Evolutionary conservation across 2,888 invertebrate species (phyloP).

Genomic region (Andrena haemorrhoa): DNA sequence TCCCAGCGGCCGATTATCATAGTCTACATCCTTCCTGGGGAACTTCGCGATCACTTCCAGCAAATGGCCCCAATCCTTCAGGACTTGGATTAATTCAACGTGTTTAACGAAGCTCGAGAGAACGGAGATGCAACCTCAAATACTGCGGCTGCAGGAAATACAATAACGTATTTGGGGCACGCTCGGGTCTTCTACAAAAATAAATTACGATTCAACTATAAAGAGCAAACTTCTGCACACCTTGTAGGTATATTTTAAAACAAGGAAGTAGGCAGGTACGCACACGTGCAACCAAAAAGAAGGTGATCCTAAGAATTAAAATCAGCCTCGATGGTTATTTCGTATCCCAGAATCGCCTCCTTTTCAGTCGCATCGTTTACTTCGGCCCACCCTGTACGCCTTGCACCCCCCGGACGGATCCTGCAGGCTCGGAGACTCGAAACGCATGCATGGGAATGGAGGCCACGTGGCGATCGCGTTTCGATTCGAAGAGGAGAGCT

Average conservation of each 20-base stretch:
- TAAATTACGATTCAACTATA: too few species aligned
- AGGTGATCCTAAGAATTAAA: too few species aligned
- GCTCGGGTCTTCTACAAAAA: too few species aligned
- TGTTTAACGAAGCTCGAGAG: slow-evolving; percentile 10
- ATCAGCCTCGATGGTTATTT: too few species aligned
- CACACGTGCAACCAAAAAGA: too few species aligned
- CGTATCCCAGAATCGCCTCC: background rate
- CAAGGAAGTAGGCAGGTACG: too few species aligned
- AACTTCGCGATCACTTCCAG: slow-evolving; percentile 14
- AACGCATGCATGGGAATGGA: slow-evolving; percentile 62
- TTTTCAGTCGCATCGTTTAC: background rate
- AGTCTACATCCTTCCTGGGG: background rate
- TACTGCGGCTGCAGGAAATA: background rate
- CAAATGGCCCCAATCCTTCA: slow-evolving; percentile 11
- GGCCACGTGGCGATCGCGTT: slow-evolving; percentile 77
- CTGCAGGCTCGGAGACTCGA: slow-evolving; percentile 30
- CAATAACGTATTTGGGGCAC: too few species aligned
- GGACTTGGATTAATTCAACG: slow-evolving; percentile 28
- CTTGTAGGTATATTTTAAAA: too few species aligned
- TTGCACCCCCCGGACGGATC: background rate
- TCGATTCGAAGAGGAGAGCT: slow-evolving; percentile 53
- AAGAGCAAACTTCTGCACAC: too few species aligned
- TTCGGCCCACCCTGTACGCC: background rate
- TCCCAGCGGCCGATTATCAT: slow-evolving; percentile 23
- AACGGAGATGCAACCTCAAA: background rate